Evolutionary conservation across 1,140 invertebrate species (phyloP).

Genomic region (Thalassaphorura encarpata): DNA sequence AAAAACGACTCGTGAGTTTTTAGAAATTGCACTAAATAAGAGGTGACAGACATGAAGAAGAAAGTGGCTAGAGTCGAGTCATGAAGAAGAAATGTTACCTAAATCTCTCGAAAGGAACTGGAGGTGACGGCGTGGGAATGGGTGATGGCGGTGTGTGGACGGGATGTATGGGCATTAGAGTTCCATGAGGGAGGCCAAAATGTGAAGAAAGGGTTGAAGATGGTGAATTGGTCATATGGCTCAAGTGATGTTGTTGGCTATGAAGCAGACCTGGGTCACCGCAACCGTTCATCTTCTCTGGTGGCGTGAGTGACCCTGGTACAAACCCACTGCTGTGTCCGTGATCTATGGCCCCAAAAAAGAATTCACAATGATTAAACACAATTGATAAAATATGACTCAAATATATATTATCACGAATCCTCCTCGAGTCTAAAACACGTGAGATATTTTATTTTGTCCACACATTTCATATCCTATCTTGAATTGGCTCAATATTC

Average conservation of each 20-base stretch:
- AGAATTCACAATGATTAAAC: neutral
- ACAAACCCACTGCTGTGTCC: conserved; percentile 31
- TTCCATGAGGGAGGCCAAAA: conserved; percentile 36
- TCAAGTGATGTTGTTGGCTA: conserved; percentile 33
- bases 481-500: neutral
- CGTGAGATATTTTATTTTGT: neutral
- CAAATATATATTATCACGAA: too few relatives aligned
- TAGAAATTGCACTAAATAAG: too few relatives aligned
- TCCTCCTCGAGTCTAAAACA: too few relatives aligned
- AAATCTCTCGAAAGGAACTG: conserved; percentile 48
- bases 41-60: too few relatives aligned
- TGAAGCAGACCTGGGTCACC: conserved; percentile 34
- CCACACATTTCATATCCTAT: neutral
- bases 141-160: conserved; percentile 65
- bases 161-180: conserved; percentile 41
- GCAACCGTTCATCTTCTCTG: conserved; percentile 45
- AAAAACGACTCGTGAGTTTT: neutral
- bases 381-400: neutral
- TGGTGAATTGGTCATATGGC: conserved; percentile 31
- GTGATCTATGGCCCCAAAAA: conserved; percentile 27
- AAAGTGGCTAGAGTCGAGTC: neutral
- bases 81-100: conserved; percentile 35
- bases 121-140: conserved; percentile 47
- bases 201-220: conserved; percentile 32
- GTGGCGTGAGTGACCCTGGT: conserved; percentile 41